These are phyloP conservation scores for Carduelis carduelis DNA, from an alignment of 2,797 vertebrate species.

Conservation along the genomic window DNA sequence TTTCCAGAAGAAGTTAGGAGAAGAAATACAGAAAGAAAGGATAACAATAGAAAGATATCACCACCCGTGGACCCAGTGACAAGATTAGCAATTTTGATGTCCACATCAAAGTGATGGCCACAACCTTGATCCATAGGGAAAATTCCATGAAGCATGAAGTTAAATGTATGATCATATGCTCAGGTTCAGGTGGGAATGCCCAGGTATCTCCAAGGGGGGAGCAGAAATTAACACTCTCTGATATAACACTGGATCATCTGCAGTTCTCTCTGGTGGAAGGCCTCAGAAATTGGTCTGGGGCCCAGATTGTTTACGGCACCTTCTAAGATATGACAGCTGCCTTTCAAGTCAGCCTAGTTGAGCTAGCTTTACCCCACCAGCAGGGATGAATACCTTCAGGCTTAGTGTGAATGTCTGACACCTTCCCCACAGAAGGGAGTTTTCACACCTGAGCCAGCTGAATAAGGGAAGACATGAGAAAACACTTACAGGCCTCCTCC, in stretches of 20 bases:
- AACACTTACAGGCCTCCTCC: not conserved
- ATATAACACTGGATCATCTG: not conserved
- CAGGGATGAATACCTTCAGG: not conserved
- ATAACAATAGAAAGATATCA: not conserved
- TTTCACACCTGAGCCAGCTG: not conserved
- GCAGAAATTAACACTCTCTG: not conserved
- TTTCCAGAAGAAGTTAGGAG: not conserved
- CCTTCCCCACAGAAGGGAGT: not conserved
- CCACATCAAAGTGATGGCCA: not conserved
- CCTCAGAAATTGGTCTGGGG: not conserved
- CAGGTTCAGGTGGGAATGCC: not conserved
- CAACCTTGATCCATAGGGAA: not conserved
- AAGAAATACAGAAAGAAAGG: not conserved
- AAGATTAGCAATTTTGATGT: not conserved
- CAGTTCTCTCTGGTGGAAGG: not conserved
- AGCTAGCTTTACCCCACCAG: not conserved
- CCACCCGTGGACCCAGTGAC: not conserved
- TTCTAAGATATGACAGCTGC: not conserved
- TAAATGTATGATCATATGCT: not conserved
- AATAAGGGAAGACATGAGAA: not conserved
- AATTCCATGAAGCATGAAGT: not conserved
- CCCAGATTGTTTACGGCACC: not conserved
- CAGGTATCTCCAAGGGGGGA: not conserved
- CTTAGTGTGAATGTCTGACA: not conserved
- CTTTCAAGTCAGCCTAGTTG: rapidly evolving